Evolutionary conservation across 2,113 vertebrate species (phyloP).

Genomic region (Struthio camelus): DNA sequence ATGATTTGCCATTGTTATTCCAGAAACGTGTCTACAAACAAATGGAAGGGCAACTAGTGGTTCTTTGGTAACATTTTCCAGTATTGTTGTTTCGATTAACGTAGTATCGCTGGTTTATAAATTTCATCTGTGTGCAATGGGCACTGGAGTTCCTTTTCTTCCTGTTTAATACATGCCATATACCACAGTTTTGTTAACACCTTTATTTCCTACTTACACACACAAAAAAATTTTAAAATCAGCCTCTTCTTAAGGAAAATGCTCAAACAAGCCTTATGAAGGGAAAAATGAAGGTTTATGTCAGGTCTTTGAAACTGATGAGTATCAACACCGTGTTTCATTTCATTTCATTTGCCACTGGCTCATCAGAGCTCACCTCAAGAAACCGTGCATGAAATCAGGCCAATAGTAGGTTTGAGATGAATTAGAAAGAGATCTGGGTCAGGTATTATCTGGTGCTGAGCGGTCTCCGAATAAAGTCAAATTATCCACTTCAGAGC

Average conservation of each 20-base stretch:
- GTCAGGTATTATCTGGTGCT: conserved; percentile 46
- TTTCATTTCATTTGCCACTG: neutral
- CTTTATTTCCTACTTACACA: neutral
- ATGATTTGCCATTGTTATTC: neutral
- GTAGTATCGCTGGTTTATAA: conserved; percentile 7
- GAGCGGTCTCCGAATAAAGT: conserved; percentile 42
- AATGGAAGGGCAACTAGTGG: neutral
- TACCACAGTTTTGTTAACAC: neutral
- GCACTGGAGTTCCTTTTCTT: neutral
- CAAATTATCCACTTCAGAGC: conserved; percentile 54
- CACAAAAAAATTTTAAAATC: neutral
- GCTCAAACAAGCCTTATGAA: neutral
- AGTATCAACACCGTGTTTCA: neutral
- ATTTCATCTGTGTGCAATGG: neutral
- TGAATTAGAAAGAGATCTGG: conserved; percentile 1
- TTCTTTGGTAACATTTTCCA: conserved; percentile 13
- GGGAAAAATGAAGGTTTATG: conserved; percentile 10
- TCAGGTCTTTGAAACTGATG: neutral
- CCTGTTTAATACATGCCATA: neutral
- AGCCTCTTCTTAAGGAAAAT: neutral
- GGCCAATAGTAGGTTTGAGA: neutral
- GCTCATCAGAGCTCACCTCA: neutral
- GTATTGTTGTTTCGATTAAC: neutral
- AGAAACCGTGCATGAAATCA: neutral
- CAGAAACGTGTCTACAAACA: neutral